Percentiles rank a stretch among this genome's conserved stretches.
Conservation (phyloP, 2,888 invertebrate genomes). For the Ichneumoninae sp. region DNA sequence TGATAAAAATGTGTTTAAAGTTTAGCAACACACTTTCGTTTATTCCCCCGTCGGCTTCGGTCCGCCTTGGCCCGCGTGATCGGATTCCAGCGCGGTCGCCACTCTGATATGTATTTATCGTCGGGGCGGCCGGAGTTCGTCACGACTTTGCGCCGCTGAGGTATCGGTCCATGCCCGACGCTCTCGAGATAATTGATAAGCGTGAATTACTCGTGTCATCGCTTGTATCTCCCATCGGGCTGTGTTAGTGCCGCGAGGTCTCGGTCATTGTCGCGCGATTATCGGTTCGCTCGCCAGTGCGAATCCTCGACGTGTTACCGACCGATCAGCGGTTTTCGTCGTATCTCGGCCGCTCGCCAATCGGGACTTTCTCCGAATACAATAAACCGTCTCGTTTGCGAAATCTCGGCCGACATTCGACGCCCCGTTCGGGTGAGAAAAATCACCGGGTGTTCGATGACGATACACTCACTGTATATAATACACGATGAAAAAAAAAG, state of each 20-base stretch:
- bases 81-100: conserved; percentile 4
- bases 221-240: background rate
- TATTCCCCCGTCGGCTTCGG: conserved; percentile 7
- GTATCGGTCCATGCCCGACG: conserved; percentile 60
- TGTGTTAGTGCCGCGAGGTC: conserved; percentile 9
- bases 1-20: conserved; percentile 43
- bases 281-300: background rate
- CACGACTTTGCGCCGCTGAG: conserved; percentile 49
- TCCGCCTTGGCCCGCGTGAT: conserved; percentile 19
- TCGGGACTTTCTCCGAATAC: background rate
- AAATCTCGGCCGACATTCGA: conserved; percentile 50
- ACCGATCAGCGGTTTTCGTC: background rate
- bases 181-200: conserved; percentile 69
- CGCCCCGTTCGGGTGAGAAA: conserved; percentile 27
- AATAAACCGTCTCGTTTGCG: conserved; percentile 52
- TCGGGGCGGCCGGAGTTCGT: conserved; percentile 26
- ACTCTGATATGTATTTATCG: conserved; percentile 52
- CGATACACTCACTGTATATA: conserved; percentile 6
- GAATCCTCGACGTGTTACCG: background rate
- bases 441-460: conserved; percentile 39
- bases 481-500: conserved; percentile 56
- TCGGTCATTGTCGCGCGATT: conserved; percentile 33
- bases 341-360: background rate
- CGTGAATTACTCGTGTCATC: conserved; percentile 33
- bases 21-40: conserved; percentile 16